phyloP scores from a whole-genome alignment of 2,888 invertebrate genomes.

The Limenitis camilla region DNA sequence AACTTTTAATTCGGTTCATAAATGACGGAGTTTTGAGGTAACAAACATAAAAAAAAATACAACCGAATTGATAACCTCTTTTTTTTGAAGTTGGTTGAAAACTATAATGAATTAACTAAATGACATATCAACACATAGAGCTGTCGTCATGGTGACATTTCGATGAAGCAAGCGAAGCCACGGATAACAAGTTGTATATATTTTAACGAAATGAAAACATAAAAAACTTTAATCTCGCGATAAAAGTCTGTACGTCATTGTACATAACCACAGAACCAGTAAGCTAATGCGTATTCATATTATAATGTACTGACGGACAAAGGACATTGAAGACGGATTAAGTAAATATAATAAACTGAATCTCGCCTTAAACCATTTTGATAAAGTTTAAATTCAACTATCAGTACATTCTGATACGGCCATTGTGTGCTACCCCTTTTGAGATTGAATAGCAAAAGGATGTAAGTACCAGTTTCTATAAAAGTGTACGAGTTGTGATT shows the following conservation, averaged over 20 bases:
- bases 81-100: no score
- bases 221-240: neutral
- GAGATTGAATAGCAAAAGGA: slow-evolving; percentile 8
- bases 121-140: no score
- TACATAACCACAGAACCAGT: slow-evolving; percentile 29
- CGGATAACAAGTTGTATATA: no score
- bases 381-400: slow-evolving; percentile 16
- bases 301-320: slow-evolving; percentile 28
- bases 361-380: neutral
- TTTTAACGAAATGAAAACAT: neutral
- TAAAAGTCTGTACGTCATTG: neutral
- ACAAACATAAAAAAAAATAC: no score
- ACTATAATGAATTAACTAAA: no score
- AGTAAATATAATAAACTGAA: slow-evolving; percentile 2
- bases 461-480: slow-evolving; percentile 11
- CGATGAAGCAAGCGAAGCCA: no score
- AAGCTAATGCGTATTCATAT: slow-evolving; percentile 34
- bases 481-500: neutral
- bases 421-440: slow-evolving; percentile 18
- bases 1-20: no score
- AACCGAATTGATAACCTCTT: no score
- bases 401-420: slow-evolving; percentile 5
- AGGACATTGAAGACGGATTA: slow-evolving; percentile 24
- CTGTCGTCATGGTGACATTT: no score
- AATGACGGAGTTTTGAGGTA: neutral